Evolutionary conservation across 2,888 invertebrate species (phyloP).

Genomic region (Amphipoea lucens): DNA sequence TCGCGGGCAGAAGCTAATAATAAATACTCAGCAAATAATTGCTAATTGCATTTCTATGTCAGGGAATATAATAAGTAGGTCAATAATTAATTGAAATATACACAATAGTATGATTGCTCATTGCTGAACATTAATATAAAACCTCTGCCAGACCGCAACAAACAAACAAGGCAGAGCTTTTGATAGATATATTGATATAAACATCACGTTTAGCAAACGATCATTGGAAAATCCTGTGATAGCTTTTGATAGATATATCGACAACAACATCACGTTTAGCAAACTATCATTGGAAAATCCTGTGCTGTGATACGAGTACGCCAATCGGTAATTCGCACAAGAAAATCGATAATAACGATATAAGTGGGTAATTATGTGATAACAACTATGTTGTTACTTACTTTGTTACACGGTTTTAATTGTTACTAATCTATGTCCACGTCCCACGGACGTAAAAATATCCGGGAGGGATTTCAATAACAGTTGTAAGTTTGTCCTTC

Average conservation of each 20-base stretch:
- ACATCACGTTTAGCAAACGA: neutral
- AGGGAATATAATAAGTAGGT: neutral
- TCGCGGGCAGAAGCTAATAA: too few species aligned
- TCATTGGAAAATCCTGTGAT: neutral
- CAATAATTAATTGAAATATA: neutral
- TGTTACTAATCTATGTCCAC: neutral
- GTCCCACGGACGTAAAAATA: too few species aligned
- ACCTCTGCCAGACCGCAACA: neutral
- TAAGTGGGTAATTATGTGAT: neutral
- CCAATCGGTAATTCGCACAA: neutral
- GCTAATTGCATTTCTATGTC: conserved; percentile 9
- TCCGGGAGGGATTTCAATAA: too few species aligned
- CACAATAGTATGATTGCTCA: neutral
- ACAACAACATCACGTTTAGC: neutral
- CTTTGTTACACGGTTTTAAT: neutral
- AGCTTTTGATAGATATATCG: too few species aligned
- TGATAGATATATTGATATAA: neutral
- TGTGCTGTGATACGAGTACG: neutral
- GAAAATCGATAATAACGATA: neutral
- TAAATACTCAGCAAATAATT: neutral
- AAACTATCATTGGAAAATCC: neutral
- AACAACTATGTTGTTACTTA: neutral
- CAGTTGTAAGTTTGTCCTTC: neutral
- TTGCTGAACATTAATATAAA: neutral
- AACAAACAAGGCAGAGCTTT: neutral